Evolutionary conservation across 1,140 invertebrate species (phyloP), one percentile per base, ranked within the genome.

Genomic region (Zaprionus vittiger): DNA sequence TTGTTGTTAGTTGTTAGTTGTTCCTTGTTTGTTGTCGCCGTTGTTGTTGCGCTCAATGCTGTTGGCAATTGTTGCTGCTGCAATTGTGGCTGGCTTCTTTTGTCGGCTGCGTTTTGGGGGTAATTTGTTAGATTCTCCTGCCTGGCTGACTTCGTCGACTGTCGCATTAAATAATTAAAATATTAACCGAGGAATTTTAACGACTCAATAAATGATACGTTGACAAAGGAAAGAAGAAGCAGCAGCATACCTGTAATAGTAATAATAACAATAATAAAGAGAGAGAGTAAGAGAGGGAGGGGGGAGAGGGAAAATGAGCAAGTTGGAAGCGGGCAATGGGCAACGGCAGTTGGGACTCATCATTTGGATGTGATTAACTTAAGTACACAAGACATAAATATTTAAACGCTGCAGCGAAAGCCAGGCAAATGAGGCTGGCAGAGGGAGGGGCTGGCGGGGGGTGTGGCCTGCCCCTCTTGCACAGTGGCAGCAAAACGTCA

Each of bases 361-460:
- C 85, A 79, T 77, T 90, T 83, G 66, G 85, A 79, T 84, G 84
- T 84, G 84, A 89, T 89, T 89, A 89, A 90, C 78, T 89, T 90
- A 89, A 89, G 87, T 89, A 90, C 85, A 90, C 81, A 90, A 89
- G 81, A 79, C 84, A 89, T 89, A 89, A 89, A 89, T 89, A 89
- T 89, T 89, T 89, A 89, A 90, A 81, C 79, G 81, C 81, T 80
- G 72, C 62, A 67, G 63, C 47, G 66, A 76, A 89, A 89, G 85
- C 85, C 81, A 47, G 41, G 41, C 41, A 47, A 47, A 47, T 47
- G 41, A 47, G 41, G 41, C n/a, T 17, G 41, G 73, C 69, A 72
- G 77, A 71, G 73, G 66, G 54, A 56, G 52, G 63, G 24, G 41
- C 38, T 31, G 31, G 44, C 2, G 60, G 2, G 17, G 14, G 41